A percentile compares a stretch with the other conserved stretches of the same genome.
Conservation (phyloP, 2,797 vertebrate genomes). For the Pyrocephalus nanus region DNA sequence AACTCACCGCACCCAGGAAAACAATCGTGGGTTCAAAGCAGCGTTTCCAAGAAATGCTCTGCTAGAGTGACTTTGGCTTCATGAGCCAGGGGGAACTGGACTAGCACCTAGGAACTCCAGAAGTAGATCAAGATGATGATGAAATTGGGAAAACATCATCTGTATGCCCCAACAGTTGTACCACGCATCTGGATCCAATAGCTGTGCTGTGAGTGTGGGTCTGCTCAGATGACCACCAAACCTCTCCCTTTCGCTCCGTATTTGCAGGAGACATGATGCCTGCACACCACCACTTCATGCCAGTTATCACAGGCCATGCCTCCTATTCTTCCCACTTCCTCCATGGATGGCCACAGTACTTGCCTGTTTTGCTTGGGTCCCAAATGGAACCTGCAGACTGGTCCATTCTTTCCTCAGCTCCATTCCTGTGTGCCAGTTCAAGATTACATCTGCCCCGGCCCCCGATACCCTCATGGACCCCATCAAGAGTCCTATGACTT, state of each 20-base stretch:
- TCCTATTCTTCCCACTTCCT: neutral
- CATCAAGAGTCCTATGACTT: neutral
- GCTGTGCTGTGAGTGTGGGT: neutral
- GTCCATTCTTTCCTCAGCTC: neutral
- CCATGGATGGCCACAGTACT: neutral
- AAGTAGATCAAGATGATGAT: neutral
- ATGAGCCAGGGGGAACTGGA: neutral
- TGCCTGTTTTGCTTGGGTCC: neutral
- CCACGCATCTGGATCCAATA: neutral
- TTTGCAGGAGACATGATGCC: accelerated
- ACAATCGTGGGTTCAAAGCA: neutral
- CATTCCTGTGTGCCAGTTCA: neutral
- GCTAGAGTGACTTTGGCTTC: neutral
- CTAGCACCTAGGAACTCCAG: neutral
- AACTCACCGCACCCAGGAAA: neutral
- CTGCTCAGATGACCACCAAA: neutral
- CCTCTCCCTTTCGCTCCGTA: neutral
- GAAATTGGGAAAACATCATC: neutral
- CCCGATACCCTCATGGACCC: neutral
- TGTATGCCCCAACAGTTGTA: neutral
- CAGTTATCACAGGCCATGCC: neutral
- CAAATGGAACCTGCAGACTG: neutral
- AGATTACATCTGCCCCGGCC: neutral
- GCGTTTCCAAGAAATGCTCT: neutral
- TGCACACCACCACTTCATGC: neutral